Evolutionary conservation across 53 echinoderm and acorn worm genomes (phyloP).

Genomic region (Hippasteria phrygiana): DNA sequence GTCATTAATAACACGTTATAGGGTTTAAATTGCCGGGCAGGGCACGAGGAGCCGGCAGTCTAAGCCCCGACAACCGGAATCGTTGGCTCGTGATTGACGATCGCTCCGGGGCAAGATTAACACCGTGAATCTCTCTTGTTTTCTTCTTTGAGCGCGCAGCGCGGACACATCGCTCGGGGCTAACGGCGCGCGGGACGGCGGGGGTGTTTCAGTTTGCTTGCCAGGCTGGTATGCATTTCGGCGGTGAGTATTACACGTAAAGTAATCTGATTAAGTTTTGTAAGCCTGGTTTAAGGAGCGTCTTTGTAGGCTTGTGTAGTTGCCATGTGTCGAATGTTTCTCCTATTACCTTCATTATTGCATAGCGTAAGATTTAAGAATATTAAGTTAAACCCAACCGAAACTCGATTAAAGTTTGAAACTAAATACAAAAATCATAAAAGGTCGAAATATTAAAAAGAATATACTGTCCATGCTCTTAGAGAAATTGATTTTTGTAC

Average conservation of each 20-base stretch:
- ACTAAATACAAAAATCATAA: too few species aligned
- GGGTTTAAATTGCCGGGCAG: conserved; percentile 49
- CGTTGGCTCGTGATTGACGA: not conserved
- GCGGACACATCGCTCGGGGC: conserved; percentile 32
- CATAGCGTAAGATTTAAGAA: too few species aligned
- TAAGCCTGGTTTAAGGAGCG: not conserved
- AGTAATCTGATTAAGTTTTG: not conserved
- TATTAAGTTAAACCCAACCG: too few species aligned
- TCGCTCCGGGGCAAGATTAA: conserved; percentile 30
- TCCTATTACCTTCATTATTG: too few species aligned
- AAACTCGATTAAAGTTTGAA: too few species aligned
- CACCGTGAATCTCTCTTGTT: not conserved
- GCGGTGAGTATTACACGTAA: conserved; percentile 28
- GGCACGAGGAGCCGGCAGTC: conserved; percentile 18
- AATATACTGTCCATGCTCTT: too few species aligned
- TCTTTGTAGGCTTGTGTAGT: not conserved
- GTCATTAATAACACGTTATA: conserved; percentile 62
- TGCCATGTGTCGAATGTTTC: not conserved
- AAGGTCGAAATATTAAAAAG: too few species aligned
- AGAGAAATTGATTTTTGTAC: too few species aligned
- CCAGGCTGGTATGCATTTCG: conserved; percentile 37
- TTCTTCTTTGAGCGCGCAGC: not conserved
- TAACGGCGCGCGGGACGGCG: conserved; percentile 24
- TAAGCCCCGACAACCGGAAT: conserved; percentile 17
- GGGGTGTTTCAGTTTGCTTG: conserved; percentile 36